Percentiles rank a stretch among this genome's conserved stretches.
Evolutionary conservation across 2,797 vertebrate genomes (phyloP).

Genomic region (Myotis findleyi): DNA sequence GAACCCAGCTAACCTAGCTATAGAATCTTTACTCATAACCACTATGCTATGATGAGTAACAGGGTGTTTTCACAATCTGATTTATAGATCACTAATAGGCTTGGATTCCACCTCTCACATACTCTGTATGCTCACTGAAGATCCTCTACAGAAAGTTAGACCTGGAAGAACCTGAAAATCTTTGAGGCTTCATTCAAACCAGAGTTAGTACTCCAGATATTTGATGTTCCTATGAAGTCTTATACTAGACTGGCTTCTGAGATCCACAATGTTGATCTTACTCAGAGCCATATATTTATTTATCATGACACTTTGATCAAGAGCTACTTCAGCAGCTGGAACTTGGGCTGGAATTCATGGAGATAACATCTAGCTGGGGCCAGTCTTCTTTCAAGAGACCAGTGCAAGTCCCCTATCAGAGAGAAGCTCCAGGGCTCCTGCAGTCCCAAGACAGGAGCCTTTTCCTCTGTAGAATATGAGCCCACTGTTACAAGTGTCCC

Average conservation of each 20-base stretch:
- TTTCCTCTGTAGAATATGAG: constrained; percentile 10
- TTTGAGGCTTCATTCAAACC: constrained; percentile 72
- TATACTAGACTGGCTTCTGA: constrained; percentile 83
- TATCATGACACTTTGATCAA: constrained; percentile 85
- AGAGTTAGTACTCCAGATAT: constrained; percentile 76
- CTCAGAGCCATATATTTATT: constrained; percentile 79
- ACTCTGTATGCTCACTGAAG: background rate
- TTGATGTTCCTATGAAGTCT: constrained; percentile 75
- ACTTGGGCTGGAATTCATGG: constrained; percentile 76
- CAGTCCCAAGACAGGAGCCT: background rate
- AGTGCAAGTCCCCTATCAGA: constrained; percentile 57
- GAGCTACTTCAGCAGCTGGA: constrained; percentile 81
- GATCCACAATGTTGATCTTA: constrained; percentile 82
- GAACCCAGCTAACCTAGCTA: background rate
- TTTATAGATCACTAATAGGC: background rate
- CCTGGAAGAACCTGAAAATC: constrained; percentile 60
- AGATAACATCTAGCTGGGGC: constrained; percentile 80
- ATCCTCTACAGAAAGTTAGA: background rate
- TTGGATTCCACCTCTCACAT: background rate
- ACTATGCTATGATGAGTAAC: background rate
- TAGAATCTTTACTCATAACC: background rate
- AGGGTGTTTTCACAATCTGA: background rate
- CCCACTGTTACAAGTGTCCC: background rate
- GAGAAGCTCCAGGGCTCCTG: background rate
- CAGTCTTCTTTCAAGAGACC: constrained; percentile 73